phyloP scores from a whole-genome alignment of 1,140 invertebrate genomes.

The Philopotamus ludificatus region DNA sequence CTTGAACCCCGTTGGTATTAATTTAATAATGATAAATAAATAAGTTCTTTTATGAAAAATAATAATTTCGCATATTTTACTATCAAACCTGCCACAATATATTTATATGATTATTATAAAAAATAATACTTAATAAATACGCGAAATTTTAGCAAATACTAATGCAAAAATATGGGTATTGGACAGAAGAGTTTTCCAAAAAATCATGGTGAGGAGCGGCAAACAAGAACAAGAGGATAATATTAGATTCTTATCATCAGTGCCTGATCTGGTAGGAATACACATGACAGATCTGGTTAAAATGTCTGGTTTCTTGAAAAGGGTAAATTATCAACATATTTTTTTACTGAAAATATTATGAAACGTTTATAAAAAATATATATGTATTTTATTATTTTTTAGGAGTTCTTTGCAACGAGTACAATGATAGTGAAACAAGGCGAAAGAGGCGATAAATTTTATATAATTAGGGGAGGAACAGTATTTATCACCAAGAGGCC shows the following conservation, averaged over 20 bases:
- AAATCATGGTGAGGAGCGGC: slow-evolving; percentile 82
- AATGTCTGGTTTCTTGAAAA: slow-evolving; percentile 86
- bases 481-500: slow-evolving; percentile 73
- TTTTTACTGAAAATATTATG: slow-evolving; percentile 4
- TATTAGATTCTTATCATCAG: slow-evolving; percentile 79
- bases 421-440: slow-evolving; percentile 90
- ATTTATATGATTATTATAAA: slow-evolving; percentile 21
- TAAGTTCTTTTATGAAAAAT: slow-evolving; percentile 13
- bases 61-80: not conserved
- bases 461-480: slow-evolving; percentile 89
- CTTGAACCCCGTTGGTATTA: too few relatives aligned
- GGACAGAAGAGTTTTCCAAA: slow-evolving; percentile 81
- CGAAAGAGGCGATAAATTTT: slow-evolving; percentile 93
- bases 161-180: slow-evolving; percentile 85
- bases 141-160: slow-evolving; percentile 68
- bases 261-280: slow-evolving; percentile 80
- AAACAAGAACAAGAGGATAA: slow-evolving; percentile 79
- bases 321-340: slow-evolving; percentile 57
- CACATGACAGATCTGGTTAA: slow-evolving; percentile 78
- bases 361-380: too few relatives aligned
- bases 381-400: slow-evolving; percentile 13
- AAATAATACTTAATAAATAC: slow-evolving; percentile 15
- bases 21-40: not conserved
- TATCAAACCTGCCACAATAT: too few relatives aligned
- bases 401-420: slow-evolving; percentile 83